phyloP scores from a whole-genome alignment of 2,888 invertebrate species.

The Ecdyonurus torrentis region DNA sequence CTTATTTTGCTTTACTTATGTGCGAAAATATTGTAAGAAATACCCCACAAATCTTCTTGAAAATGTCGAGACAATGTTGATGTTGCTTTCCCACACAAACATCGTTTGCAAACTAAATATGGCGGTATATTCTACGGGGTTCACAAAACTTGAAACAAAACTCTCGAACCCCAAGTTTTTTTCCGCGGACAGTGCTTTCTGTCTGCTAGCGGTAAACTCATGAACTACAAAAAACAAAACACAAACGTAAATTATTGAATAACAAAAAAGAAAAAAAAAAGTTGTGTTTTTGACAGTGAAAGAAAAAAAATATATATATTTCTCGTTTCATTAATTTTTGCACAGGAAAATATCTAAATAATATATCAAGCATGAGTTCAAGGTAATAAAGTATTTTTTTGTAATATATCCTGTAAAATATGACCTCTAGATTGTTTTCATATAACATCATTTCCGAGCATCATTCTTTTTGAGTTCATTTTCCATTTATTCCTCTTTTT shows the following conservation, averaged over 20 bases:
- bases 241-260: not conserved
- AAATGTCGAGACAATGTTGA: not conserved
- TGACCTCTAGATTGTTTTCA: no score
- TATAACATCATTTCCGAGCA: no score
- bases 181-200: not conserved
- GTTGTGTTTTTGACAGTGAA: no score
- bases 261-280: not conserved
- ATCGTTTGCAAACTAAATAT: constrained; percentile 4
- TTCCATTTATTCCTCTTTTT: no score
- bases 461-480: no score
- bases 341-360: no score
- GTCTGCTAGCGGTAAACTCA: not conserved
- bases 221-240: not conserved
- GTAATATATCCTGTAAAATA: no score
- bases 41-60: not conserved
- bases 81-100: not conserved
- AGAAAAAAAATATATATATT: no score
- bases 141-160: not conserved
- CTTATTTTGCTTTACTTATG: not conserved
- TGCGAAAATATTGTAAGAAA: not conserved
- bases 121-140: constrained; percentile 1
- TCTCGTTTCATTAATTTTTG: no score
- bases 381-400: no score
- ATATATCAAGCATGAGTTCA: not conserved
- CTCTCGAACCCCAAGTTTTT: not conserved